These are phyloP conservation scores for Dunckerocampus dactyliophorus DNA, from an alignment of 2,113 vertebrate genomes.

Conservation along the genomic window DNA sequence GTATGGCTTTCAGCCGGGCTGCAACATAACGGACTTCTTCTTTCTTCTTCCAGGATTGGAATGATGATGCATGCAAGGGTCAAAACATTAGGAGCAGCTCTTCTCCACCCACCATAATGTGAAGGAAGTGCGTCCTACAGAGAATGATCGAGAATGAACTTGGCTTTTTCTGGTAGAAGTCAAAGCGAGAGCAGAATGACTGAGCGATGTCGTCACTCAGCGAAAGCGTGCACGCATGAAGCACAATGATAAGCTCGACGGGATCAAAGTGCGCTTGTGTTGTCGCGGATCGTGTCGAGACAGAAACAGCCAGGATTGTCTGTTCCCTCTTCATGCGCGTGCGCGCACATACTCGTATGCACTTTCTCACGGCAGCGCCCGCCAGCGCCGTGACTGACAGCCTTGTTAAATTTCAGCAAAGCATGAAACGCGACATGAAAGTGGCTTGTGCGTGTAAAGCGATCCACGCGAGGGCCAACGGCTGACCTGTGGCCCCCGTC, in stretches of 20 bases:
- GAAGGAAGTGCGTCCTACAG: too few relatives aligned
- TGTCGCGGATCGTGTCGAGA: constrained; percentile 51
- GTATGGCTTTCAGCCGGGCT: neutral
- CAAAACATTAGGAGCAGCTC: neutral
- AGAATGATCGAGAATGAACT: neutral
- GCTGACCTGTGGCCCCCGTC: constrained; percentile 60
- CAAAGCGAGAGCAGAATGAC: neutral
- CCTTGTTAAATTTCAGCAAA: constrained; percentile 71
- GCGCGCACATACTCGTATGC: constrained; percentile 22
- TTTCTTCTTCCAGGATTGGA: too few relatives aligned
- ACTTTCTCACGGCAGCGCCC: constrained; percentile 57
- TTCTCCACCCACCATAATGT: too few relatives aligned
- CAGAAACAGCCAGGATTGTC: constrained; percentile 44
- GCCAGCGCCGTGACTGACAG: constrained; percentile 66
- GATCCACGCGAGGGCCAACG: constrained; percentile 60
- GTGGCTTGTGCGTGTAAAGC: constrained; percentile 53
- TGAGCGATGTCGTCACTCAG: constrained; percentile 1
- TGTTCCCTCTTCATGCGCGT: constrained; percentile 3
- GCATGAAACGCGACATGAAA: constrained; percentile 68
- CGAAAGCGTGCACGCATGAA: constrained; percentile 40
- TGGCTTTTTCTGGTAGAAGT: neutral
- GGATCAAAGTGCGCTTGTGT: constrained; percentile 60
- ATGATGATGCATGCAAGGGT: neutral
- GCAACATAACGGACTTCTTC: too few relatives aligned
- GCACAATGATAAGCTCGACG: constrained; percentile 36